These are phyloP conservation scores for Rhyacophila evoluta DNA, from an alignment of 2,888 invertebrate genomes.

Conservation along the genomic window DNA sequence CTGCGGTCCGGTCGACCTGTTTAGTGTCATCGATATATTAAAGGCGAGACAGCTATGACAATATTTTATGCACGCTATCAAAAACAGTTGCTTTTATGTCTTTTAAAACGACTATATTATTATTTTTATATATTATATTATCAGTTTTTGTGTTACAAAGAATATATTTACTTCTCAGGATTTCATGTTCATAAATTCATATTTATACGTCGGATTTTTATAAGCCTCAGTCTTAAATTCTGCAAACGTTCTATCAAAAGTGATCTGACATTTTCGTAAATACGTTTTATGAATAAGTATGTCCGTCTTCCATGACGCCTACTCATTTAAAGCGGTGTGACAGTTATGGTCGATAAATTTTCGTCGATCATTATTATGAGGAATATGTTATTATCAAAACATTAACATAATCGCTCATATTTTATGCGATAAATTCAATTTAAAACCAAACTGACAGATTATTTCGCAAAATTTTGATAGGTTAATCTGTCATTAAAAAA, in stretches of 20 bases:
- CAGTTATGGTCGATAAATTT: neutral
- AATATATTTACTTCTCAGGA: neutral
- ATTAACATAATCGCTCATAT: neutral
- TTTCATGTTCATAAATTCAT: neutral
- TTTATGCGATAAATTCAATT: no score
- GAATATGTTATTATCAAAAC: neutral
- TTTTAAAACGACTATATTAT: conserved; percentile 25
- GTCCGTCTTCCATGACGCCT: conserved; percentile 9
- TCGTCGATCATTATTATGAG: neutral
- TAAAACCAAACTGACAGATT: no score
- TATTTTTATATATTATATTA: no score
- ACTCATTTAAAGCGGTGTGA: neutral
- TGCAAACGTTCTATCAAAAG: neutral
- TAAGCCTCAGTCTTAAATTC: neutral
- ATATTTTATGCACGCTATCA: conserved; percentile 27
- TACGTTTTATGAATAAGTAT: conserved; percentile 8
- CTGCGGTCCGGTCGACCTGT: conserved; percentile 5
- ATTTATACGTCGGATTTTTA: neutral
- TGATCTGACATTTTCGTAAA: neutral
- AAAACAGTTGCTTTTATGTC: conserved; percentile 27
- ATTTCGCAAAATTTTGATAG: no score
- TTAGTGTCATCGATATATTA: conserved; percentile 32
- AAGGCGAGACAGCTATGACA: neutral
- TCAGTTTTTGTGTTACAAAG: neutral
- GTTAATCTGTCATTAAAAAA: no score